A percentile compares a stretch with the other conserved stretches of the same genome.
Evolutionary conservation across 2,797 vertebrate genomes (phyloP).

Genomic region (Dendrocincla tyrannina): DNA sequence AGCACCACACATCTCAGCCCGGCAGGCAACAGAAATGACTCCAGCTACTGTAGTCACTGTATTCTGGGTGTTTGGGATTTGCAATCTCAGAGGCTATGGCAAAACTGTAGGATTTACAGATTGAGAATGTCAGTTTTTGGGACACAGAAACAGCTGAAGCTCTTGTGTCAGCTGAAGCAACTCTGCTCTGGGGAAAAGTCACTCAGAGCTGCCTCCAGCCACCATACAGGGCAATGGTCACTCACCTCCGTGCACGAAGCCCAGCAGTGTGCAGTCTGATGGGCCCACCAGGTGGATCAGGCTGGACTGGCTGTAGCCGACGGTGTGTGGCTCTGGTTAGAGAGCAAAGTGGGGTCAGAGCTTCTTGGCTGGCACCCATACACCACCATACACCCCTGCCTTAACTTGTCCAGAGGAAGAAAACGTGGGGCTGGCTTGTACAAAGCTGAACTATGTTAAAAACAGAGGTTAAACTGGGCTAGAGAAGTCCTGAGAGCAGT

Average conservation of each 20-base stretch:
- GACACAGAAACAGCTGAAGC: not conserved
- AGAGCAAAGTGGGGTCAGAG: not conserved
- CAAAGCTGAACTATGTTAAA: not conserved
- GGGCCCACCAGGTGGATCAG: constrained; percentile 95
- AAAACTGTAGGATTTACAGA: not conserved
- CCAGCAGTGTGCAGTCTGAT: constrained; percentile 89
- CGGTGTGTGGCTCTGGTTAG: constrained; percentile 84
- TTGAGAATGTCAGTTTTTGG: not conserved
- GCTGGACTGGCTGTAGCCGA: constrained; percentile 93
- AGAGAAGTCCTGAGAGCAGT: not conserved
- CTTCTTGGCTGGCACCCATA: rapidly evolving
- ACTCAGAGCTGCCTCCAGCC: not conserved
- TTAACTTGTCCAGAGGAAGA: not conserved
- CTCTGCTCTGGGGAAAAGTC: not conserved
- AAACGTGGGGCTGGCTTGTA: not conserved
- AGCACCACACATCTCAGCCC: not conserved
- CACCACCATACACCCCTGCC: rapidly evolving
- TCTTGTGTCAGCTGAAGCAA: not conserved
- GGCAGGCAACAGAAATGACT: not conserved
- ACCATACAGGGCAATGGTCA: rapidly evolving
- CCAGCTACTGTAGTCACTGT: not conserved
- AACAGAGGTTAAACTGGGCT: not conserved
- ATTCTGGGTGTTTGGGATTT: rapidly evolving
- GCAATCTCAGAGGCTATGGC: not conserved
- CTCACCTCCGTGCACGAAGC: constrained; percentile 93